A percentile compares a stretch with the other conserved stretches of the same genome.
Conservation (phyloP, 2,797 vertebrate species). For the Pangasius sanitwongsei region DNA sequence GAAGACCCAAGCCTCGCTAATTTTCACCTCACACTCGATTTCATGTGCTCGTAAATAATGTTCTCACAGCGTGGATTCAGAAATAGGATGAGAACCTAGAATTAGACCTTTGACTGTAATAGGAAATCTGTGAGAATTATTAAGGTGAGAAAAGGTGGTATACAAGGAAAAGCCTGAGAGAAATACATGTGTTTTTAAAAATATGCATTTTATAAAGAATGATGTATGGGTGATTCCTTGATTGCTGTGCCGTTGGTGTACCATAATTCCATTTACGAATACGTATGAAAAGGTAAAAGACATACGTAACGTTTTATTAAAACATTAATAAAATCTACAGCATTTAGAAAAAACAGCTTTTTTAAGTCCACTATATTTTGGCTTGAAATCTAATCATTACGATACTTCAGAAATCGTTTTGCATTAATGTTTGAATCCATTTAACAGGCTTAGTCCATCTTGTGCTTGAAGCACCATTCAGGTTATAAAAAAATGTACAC, state of each 20-base stretch:
- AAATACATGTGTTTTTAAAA: neutral
- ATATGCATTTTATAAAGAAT: neutral
- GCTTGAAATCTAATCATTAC: neutral
- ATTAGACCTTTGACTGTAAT: constrained; percentile 26
- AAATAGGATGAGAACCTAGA: constrained; percentile 22
- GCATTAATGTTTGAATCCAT: neutral
- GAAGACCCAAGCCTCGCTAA: constrained; percentile 57
- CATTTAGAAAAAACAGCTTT: neutral
- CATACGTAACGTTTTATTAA: neutral
- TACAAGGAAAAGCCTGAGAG: neutral
- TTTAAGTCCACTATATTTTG: neutral
- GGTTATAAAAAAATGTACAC: neutral
- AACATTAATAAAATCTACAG: neutral
- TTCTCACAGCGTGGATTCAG: constrained; percentile 36
- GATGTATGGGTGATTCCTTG: too few species aligned
- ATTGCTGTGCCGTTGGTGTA: neutral
- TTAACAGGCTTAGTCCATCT: neutral
- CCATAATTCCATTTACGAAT: neutral
- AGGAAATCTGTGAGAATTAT: constrained; percentile 23
- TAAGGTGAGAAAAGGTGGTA: neutral
- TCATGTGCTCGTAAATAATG: constrained; percentile 52
- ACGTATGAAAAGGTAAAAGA: neutral
- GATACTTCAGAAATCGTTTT: neutral
- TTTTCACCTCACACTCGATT: constrained; percentile 4
- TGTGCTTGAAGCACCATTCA: neutral